Evolutionary conservation across 2,888 invertebrate genomes (phyloP), one percentile per base, ranked within the genome.

Genomic region (Macrosiphum euphorbiae): DNA sequence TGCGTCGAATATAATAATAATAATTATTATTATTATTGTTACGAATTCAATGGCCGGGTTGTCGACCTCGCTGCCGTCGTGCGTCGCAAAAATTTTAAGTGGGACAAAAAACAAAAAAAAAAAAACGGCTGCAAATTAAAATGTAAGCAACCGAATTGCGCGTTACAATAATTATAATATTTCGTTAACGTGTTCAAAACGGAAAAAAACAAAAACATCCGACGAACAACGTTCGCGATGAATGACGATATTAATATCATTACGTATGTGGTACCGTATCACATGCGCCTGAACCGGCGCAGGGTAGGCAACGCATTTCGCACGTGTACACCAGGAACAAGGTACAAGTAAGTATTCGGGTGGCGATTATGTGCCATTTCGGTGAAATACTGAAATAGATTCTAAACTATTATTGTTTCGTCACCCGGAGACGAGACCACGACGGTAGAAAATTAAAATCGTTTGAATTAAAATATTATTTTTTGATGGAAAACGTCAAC

Each of bases 21-120:
- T 35, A 88, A 89, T 67, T n/a, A 52, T 84, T n/a, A 84, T 52
- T 4, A 89, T 61, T 44, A 85, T 91, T 55, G 55, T 91, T 91
- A 85, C 44, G n/a, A 86, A 47, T 87, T 55, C 86, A 47, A 92
- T 41, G 86, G 91, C 26, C 58, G 86, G 91, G 91, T 92, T 61
- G 47, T 87, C 86, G 91, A 91, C 55, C 91, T 91, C 91, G 91
- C 10, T 8, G 52, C 7, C 26, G 85, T 24, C 20, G 85, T 44
- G 44, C 35, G 88, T 20, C 35, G 52, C 35, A 88, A 52, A 78
- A 35, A 20, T 41, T 20, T 35, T 52, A 89, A 58, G 28, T 89
- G 28, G 58, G 44, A 28, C 89, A 58, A 44, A 58, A 35, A 41
- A 47, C 47, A 26, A 41, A 8, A 35, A 26, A 41, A 28, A 58